phyloP scores from a whole-genome alignment of 2,888 invertebrate species.

The Drosophila tanythrix region DNA sequence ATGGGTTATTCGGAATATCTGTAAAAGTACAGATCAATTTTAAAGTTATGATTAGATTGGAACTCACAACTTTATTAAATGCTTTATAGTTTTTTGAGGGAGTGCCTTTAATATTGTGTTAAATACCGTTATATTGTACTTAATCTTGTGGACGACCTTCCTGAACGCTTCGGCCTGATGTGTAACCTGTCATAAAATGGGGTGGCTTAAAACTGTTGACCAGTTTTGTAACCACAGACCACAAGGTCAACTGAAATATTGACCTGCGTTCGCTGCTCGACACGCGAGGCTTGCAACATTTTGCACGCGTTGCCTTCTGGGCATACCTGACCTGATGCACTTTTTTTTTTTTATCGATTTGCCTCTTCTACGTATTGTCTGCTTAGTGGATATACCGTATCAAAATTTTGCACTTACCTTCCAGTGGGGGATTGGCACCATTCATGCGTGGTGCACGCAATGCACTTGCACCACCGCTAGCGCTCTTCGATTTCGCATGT shows the following conservation, averaged over 20 bases:
- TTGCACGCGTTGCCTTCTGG: too few relatives aligned
- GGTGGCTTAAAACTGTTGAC: too few relatives aligned
- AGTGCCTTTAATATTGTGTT: not conserved
- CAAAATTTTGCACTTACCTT: conserved; percentile 74
- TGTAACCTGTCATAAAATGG: too few relatives aligned
- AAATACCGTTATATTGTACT: not conserved
- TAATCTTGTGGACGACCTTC: not conserved
- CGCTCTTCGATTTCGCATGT: conserved; percentile 53
- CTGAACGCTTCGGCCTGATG: not conserved
- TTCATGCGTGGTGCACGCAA: conserved; percentile 80
- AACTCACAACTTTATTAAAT: not conserved
- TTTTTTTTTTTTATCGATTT: too few relatives aligned
- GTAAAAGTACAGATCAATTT: not conserved
- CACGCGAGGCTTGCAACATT: too few relatives aligned
- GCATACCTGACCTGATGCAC: too few relatives aligned
- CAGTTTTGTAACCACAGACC: too few relatives aligned
- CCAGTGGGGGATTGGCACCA: conserved; percentile 84
- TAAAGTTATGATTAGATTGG: not conserved
- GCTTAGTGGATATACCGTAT: not conserved
- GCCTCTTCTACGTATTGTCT: too few relatives aligned
- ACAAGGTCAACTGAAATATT: too few relatives aligned
- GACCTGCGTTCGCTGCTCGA: too few relatives aligned
- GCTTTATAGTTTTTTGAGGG: not conserved
- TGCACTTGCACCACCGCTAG: conserved; percentile 60
- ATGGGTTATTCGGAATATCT: not conserved